A percentile compares a stretch with the other conserved stretches of the same genome.
Conservation (phyloP, 2,797 vertebrate genomes). For the Falco columbarius region DNA sequence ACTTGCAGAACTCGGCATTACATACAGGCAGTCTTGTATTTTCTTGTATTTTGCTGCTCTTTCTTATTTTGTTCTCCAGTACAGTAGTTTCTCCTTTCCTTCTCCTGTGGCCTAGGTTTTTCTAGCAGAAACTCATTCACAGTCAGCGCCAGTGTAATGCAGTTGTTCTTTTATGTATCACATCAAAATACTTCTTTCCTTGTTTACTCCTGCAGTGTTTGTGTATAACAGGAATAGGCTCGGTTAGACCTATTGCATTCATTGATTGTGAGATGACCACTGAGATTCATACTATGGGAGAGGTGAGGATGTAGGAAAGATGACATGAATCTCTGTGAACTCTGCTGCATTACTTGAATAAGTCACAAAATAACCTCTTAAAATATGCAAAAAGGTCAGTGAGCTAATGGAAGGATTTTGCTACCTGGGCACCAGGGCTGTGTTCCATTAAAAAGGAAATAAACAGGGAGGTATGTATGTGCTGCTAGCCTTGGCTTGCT, state of each 20-base stretch:
- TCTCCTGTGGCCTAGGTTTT: neutral
- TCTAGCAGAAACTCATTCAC: neutral
- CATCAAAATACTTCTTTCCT: neutral
- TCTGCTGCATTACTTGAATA: neutral
- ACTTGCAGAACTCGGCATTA: neutral
- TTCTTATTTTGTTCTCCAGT: neutral
- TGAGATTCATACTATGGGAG: neutral
- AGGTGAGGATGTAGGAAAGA: neutral
- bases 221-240: neutral
- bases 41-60: neutral
- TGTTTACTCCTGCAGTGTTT: neutral
- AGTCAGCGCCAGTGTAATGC: no score
- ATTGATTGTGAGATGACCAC: neutral
- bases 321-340: neutral
- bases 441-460: neutral
- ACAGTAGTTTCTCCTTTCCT: neutral
- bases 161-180: neutral
- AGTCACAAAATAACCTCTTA: neutral
- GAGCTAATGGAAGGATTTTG: neutral
- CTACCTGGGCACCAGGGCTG: neutral
- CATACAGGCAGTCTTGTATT: rapidly evolving
- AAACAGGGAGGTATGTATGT: neutral
- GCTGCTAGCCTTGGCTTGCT: neutral
- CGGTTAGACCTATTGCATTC: neutral
- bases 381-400: neutral